These are phyloP conservation scores for Scolopax bukidnonensis DNA, from an alignment of 2,797 vertebrate species.

Conservation along the genomic window DNA sequence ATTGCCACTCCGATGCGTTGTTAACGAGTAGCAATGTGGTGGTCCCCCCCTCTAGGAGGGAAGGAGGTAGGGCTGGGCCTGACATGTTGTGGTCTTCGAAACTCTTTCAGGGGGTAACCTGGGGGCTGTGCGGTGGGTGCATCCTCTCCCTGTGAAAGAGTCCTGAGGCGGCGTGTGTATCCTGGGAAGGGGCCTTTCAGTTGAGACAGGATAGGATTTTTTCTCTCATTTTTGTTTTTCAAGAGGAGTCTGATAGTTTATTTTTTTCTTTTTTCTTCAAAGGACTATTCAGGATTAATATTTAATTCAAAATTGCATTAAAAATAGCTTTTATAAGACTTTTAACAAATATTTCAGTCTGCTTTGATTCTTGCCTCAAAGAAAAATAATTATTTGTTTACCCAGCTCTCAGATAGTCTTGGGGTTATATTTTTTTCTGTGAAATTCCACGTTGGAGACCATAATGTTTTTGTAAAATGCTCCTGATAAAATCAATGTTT, in stretches of 20 bases:
- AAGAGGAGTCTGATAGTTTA: too few species aligned
- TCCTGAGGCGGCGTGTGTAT: background rate
- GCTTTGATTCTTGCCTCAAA: background rate
- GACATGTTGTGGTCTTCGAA: accelerated
- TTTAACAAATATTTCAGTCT: accelerated
- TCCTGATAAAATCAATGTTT: background rate
- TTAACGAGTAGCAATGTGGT: accelerated
- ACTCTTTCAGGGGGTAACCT: accelerated
- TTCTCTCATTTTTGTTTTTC: accelerated
- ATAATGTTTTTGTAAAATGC: accelerated
- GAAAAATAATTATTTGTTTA: background rate
- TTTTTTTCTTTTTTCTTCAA: too few species aligned
- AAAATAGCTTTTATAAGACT: accelerated
- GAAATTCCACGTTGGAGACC: background rate
- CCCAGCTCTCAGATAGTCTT: background rate
- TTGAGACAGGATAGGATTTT: accelerated
- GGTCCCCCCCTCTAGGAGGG: accelerated
- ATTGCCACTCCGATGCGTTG: too few species aligned
- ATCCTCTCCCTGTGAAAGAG: accelerated
- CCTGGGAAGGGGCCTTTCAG: background rate
- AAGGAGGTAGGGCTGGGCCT: background rate
- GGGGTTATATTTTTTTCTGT: background rate
- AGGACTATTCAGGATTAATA: background rate
- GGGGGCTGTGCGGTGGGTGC: background rate
- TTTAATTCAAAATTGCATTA: accelerated